phyloP scores from a whole-genome alignment of 2,888 invertebrate genomes.

The Cryptosula pallasiana region DNA sequence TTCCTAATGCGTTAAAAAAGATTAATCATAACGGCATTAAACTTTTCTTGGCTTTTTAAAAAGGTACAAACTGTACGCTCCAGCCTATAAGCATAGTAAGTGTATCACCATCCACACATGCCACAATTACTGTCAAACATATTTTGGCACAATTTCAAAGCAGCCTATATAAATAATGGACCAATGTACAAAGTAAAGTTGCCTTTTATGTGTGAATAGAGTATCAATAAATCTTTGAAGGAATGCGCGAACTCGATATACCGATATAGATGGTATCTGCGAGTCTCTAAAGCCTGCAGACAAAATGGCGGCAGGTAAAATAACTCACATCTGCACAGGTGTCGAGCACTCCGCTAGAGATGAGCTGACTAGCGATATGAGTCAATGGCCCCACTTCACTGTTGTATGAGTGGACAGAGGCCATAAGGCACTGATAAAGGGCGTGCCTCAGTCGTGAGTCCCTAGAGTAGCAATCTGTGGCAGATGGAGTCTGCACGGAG shows the following conservation, averaged over 20 bases:
- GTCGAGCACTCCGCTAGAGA: background rate
- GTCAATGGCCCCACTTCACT: constrained; percentile 5
- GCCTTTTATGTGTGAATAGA: too few species aligned
- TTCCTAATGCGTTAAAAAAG: too few species aligned
- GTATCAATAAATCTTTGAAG: too few species aligned
- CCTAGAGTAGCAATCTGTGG: background rate
- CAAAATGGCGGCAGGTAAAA: too few species aligned
- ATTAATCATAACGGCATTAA: background rate
- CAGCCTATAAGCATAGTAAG: background rate
- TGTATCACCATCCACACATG: background rate
- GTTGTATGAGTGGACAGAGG: constrained; percentile 17
- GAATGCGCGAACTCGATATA: too few species aligned
- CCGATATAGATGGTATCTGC: too few species aligned
- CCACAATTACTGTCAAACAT: background rate
- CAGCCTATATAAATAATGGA: too few species aligned
- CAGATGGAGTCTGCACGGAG: background rate
- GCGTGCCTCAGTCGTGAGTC: background rate
- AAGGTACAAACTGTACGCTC: background rate
- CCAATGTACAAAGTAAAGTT: too few species aligned
- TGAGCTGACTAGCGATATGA: background rate
- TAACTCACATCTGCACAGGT: background rate
- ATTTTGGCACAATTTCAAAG: too few species aligned
- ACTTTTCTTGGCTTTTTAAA: background rate
- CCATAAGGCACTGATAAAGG: background rate
- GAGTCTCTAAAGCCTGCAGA: too few species aligned